A percentile compares a stretch with the other conserved stretches of the same genome.
Evolutionary conservation across 2,888 invertebrate species (phyloP).

Genomic region (Alloscopus bannaensis): DNA sequence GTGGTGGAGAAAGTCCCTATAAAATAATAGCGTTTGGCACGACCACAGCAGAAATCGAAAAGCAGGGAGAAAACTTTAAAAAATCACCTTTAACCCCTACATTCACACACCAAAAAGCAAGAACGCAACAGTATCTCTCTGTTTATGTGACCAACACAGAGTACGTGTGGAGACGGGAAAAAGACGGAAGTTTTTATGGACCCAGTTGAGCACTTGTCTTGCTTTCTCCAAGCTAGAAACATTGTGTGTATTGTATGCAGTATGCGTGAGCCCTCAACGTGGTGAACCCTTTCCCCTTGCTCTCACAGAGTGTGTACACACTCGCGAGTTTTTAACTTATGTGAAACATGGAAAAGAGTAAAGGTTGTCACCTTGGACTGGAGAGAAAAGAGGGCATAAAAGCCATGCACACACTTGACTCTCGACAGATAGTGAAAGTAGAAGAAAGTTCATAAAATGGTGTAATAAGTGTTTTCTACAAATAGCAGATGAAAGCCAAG

Average conservation of each 20-base stretch:
- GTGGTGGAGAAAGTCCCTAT: neutral
- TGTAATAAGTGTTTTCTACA: constrained; percentile 13
- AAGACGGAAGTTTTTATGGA: neutral
- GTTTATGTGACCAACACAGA: neutral
- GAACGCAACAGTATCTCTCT: neutral
- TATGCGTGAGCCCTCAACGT: no score
- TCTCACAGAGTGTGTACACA: no score
- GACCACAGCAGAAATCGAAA: constrained; percentile 13
- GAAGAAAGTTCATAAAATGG: constrained; percentile 24
- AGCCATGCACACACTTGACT: neutral
- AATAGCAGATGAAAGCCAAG: constrained; percentile 20
- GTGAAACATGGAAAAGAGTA: constrained; percentile 24
- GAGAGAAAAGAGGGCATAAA: neutral
- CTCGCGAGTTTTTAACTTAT: constrained; percentile 4
- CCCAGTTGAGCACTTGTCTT: no score
- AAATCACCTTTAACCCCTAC: constrained; percentile 6
- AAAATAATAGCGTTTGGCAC: constrained; percentile 30
- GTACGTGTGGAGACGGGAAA: neutral
- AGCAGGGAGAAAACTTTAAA: constrained; percentile 3
- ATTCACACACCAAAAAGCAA: neutral
- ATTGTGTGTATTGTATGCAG: no score
- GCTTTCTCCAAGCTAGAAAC: no score
- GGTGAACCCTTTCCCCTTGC: no score
- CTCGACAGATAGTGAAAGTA: constrained; percentile 33
- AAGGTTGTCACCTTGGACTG: constrained; percentile 5